Base-by-base conservation (phyloP, 2,888 invertebrate genomes). In the Hylaea fasciaria region DNA sequence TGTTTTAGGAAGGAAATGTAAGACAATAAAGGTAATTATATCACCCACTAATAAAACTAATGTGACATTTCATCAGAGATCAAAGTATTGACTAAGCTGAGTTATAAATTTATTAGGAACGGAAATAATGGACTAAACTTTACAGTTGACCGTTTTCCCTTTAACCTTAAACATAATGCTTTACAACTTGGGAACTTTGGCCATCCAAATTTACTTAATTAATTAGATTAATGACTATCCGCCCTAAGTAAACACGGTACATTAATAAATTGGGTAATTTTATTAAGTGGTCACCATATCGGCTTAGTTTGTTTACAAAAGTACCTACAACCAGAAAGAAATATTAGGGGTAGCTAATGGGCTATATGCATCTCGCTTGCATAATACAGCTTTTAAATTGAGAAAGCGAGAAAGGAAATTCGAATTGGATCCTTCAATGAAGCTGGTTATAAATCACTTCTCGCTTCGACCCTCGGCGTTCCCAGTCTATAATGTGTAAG, bases 241-340 rank as follows among this genome's bases (percentile, higher is more conserved):
- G 77, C 86, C 83, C 82, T 78, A 76, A 77, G 76, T 81, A 83
- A 87, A 86, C 83, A 87, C 80, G 80, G 73, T 75, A 73, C 78
- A 78, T 81, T 82, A 88, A 89, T 85, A 89, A 90, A 91, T 91
- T 87, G 81, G 83, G 89, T 89, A 87, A 92, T 91, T 90, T 88
- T 82, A 91, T 89, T 87, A 88, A 91, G 90, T 90, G 89, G 65
- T 69, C 73, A 82, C 79, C n/a, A 82, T 79, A 81, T 79, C 77
- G 77, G 75, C 72, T 74, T 74, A 74, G 76, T 78, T 66, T 82
- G 84, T 87, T 87, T 87, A 66, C 65, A 60, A 59, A 64, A 60
- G 61, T 61, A 62, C n/a, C n/a, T n/a, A n/a, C 53, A 59, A 60
- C 46, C 60, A 44, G 49, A 62, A 65, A 62, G 57, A 67, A 66